These are phyloP conservation scores for Sebastes melanostomus DNA, from an alignment of 2,797 vertebrate species.

Conservation along the genomic window DNA sequence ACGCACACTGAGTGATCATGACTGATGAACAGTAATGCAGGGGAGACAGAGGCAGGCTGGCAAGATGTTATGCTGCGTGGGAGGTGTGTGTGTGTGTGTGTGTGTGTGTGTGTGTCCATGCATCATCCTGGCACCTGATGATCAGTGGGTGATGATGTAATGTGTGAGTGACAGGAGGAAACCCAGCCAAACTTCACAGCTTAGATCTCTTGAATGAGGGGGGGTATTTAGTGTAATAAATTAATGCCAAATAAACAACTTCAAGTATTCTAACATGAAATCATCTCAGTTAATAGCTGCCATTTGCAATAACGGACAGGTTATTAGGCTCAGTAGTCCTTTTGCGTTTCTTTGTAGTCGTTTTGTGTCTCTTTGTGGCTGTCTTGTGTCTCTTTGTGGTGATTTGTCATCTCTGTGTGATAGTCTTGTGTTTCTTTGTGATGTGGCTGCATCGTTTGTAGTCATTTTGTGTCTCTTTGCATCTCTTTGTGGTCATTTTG, in stretches of 20 bases:
- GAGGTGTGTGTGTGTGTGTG: constrained; percentile 40
- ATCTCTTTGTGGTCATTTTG: no score
- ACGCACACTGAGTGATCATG: background rate
- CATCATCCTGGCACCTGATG: constrained; percentile 66
- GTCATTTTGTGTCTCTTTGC: background rate
- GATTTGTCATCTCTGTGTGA: background rate
- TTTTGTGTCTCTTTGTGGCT: background rate
- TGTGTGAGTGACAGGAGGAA: constrained; percentile 49
- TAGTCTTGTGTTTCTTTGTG: background rate
- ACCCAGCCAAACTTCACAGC: constrained; percentile 37
- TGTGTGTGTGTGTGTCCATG: constrained; percentile 29
- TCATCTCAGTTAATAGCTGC: background rate
- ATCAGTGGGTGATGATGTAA: constrained; percentile 65
- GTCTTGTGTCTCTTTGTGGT: background rate
- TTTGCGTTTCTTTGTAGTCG: background rate
- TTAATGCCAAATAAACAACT: no score
- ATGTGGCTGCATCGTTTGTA: no score
- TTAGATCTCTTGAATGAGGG: constrained; percentile 7
- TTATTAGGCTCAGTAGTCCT: background rate
- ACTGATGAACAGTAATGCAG: constrained; percentile 6
- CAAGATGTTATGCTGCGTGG: constrained; percentile 37
- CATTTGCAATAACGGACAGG: background rate
- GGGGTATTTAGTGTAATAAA: no score
- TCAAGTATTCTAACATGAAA: background rate
- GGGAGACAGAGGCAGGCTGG: constrained; percentile 18